phyloP scores from a whole-genome alignment of 2,888 invertebrate genomes.

The Parnassius mnemosyne region DNA sequence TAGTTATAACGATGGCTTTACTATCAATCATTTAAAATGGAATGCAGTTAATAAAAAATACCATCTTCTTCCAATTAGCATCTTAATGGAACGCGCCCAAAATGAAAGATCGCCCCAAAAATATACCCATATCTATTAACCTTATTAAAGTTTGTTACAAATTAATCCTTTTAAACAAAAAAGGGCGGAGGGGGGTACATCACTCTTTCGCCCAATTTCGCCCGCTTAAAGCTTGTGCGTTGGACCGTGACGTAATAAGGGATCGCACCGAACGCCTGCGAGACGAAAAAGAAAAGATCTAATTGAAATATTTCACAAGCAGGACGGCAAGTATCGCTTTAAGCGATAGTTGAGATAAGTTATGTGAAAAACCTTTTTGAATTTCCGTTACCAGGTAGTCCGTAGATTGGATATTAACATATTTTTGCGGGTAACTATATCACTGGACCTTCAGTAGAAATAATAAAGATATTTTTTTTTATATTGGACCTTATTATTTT shows the following conservation, averaged over 20 bases:
- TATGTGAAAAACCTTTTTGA: background rate
- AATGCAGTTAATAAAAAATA: too few relatives aligned
- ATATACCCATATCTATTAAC: too few relatives aligned
- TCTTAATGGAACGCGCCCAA: too few relatives aligned
- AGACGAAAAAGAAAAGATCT: constrained; percentile 32
- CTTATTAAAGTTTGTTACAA: background rate
- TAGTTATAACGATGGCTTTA: too few relatives aligned
- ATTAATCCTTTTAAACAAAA: constrained; percentile 1
- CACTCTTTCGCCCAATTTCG: too few relatives aligned
- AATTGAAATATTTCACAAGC: constrained; percentile 32
- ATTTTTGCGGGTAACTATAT: background rate
- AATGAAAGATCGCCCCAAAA: too few relatives aligned
- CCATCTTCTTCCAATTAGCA: too few relatives aligned
- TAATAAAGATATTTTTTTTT: background rate
- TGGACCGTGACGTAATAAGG: constrained; percentile 23
- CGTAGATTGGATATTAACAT: background rate
- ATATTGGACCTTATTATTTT: too few relatives aligned
- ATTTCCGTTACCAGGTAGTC: background rate
- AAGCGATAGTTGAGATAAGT: constrained; percentile 1
- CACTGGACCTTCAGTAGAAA: too few relatives aligned
- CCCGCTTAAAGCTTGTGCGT: constrained; percentile 17
- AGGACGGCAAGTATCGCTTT: background rate
- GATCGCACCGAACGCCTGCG: constrained; percentile 28
- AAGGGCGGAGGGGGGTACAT: too few relatives aligned
- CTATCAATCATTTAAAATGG: too few relatives aligned